Percentiles rank a stretch among this genome's conserved stretches.
These are phyloP conservation scores for Oligia fasciuncula DNA, from an alignment of 2,888 invertebrate species.

Conservation along the genomic window DNA sequence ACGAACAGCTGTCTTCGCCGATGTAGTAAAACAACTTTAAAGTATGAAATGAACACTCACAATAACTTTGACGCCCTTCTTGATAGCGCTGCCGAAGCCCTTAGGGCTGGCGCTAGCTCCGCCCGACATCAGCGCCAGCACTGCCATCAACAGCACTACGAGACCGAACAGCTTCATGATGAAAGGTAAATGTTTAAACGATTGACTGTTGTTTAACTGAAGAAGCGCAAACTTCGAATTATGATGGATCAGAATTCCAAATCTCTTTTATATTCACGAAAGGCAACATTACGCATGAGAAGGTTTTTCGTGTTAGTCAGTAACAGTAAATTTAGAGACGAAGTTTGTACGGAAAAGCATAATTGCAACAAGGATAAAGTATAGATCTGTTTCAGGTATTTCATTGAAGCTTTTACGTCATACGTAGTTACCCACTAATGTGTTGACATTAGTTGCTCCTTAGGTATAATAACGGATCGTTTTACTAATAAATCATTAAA, in stretches of 20 bases:
- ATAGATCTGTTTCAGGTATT: neutral
- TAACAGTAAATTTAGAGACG: constrained; percentile 13
- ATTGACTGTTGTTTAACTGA: constrained; percentile 2
- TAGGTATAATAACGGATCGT: too few relatives aligned
- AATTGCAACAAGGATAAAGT: constrained; percentile 22
- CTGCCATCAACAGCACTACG: constrained; percentile 41
- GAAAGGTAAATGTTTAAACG: neutral
- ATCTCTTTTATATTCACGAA: constrained; percentile 23
- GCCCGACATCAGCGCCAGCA: constrained; percentile 43
- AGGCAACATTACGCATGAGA: neutral
- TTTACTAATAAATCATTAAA: neutral
- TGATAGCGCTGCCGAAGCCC: constrained; percentile 55
- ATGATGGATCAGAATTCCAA: constrained; percentile 10
- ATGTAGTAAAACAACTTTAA: neutral
- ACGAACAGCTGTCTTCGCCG: neutral
- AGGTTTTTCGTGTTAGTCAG: constrained; percentile 27
- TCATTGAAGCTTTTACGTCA: constrained; percentile 32
- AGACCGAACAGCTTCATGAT: constrained; percentile 50
- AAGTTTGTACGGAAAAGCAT: constrained; percentile 5
- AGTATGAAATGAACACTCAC: constrained; percentile 55
- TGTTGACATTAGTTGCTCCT: too few relatives aligned
- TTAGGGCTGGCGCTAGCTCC: constrained; percentile 45
- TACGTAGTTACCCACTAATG: neutral
- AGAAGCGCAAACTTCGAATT: constrained; percentile 38
- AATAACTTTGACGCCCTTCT: constrained; percentile 66